Conservation (phyloP, 2,113 vertebrate species). For the Heterocephalus glaber region DNA sequence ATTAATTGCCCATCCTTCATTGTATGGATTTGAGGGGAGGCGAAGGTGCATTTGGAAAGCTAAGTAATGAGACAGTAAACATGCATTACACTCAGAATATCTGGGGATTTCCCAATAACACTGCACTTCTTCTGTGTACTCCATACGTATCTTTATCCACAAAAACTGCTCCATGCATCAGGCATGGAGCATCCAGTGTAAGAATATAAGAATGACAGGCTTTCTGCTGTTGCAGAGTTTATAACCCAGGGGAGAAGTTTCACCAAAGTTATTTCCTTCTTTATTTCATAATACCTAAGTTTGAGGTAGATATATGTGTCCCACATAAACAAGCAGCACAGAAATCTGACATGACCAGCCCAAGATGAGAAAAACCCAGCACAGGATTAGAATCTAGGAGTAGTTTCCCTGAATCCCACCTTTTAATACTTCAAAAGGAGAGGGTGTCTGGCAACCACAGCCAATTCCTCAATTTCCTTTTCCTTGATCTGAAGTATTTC, state of each 20-base stretch:
- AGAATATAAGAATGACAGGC: neutral
- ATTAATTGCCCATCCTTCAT: neutral
- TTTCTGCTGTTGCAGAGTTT: neutral
- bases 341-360: neutral
- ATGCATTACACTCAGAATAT: conserved; percentile 38
- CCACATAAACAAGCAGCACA: neutral
- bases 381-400: neutral
- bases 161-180: neutral
- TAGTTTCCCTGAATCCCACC: neutral
- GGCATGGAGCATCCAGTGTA: neutral
- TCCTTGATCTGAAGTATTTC: conserved; percentile 17
- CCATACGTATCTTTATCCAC: neutral
- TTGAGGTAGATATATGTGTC: neutral
- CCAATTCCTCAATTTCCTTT: conserved; percentile 10
- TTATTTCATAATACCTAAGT: conserved; percentile 2
- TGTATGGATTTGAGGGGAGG: neutral
- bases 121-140: neutral
- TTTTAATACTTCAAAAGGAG: neutral
- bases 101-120: neutral
- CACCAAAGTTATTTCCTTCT: neutral
- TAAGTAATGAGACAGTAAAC: neutral
- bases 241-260: neutral
- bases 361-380: neutral
- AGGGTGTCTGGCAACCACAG: conserved; percentile 14
- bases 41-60: neutral